phyloP scores from a whole-genome alignment of 2,797 vertebrate genomes.

The Apogon talboti region DNA sequence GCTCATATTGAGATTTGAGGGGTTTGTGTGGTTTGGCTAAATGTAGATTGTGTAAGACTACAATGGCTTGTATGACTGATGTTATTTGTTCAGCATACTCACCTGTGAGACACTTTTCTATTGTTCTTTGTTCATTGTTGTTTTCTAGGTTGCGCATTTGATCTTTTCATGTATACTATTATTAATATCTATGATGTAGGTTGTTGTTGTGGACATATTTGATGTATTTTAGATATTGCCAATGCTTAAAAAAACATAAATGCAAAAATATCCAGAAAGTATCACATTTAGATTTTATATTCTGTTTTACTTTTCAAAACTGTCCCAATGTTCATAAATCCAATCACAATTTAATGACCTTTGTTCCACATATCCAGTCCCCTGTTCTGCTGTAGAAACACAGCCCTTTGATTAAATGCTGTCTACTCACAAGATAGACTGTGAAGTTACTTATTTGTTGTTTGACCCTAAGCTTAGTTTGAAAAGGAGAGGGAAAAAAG shows the following conservation, averaged over 20 bases:
- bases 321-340: constrained; percentile 31
- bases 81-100: constrained; percentile 65
- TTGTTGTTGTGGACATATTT: not conserved
- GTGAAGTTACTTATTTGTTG: constrained; percentile 35
- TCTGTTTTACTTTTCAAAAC: constrained; percentile 25
- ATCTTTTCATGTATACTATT: too few relatives aligned
- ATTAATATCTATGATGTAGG: not conserved
- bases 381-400: constrained; percentile 33
- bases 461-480: constrained; percentile 31
- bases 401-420: constrained; percentile 47
- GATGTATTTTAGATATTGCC: not conserved
- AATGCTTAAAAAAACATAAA: constrained; percentile 8
- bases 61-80: constrained; percentile 63
- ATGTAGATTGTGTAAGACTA: constrained; percentile 58
- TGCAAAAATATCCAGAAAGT: constrained; percentile 15
- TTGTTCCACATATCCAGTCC: constrained; percentile 36
- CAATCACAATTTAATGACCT: constrained; percentile 33
- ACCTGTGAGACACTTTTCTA: constrained; percentile 47
- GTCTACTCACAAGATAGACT: constrained; percentile 41
- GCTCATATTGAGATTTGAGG: constrained; percentile 65
- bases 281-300: constrained; percentile 22
- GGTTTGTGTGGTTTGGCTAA: constrained; percentile 69
- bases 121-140: constrained; percentile 8
- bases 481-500: not conserved
- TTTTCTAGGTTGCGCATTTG: not conserved